Percentiles rank a stretch among this genome's conserved stretches.
Evolutionary conservation across 2,113 vertebrate genomes (phyloP).

Genomic region (Spermophilus dauricus): DNA sequence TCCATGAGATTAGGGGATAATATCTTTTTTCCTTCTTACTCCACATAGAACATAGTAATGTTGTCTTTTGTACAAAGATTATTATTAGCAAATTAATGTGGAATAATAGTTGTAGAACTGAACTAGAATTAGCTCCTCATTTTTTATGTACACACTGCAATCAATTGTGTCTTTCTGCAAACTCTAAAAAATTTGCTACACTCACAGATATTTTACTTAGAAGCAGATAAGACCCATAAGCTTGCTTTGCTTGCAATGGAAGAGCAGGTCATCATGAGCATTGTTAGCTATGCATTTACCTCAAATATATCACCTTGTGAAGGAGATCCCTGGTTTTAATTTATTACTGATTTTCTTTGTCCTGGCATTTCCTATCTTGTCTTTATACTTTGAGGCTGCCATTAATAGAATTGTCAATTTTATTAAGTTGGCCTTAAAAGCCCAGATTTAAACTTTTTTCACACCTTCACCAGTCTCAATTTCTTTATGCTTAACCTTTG

Average conservation of each 20-base stretch:
- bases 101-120: slow-evolving; percentile 11
- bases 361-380: not conserved
- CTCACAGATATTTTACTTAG: not conserved
- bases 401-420: not conserved
- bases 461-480: not conserved
- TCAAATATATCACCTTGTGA: not conserved
- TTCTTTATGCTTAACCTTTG: slow-evolving; percentile 3
- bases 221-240: not conserved
- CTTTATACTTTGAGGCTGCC: slow-evolving; percentile 2
- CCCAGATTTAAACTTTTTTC: slow-evolving; percentile 42
- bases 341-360: slow-evolving; percentile 13
- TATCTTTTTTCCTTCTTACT: not conserved
- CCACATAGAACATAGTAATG: not conserved
- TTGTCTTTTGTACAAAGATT: not conserved
- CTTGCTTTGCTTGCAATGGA: slow-evolving; percentile 16
- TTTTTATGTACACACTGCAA: not conserved
- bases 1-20: not conserved
- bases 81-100: slow-evolving; percentile 22
- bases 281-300: not conserved
- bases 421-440: slow-evolving; percentile 36
- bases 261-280: not conserved
- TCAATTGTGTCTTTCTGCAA: slow-evolving; percentile 6
- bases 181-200: not conserved
- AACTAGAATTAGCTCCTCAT: slow-evolving; percentile 23
- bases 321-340: slow-evolving; percentile 15